A percentile compares a stretch with the other conserved stretches of the same genome.
Evolutionary conservation across 2,113 vertebrate genomes (phyloP).

Genomic region (Pseudolaguvia tuberculata): DNA sequence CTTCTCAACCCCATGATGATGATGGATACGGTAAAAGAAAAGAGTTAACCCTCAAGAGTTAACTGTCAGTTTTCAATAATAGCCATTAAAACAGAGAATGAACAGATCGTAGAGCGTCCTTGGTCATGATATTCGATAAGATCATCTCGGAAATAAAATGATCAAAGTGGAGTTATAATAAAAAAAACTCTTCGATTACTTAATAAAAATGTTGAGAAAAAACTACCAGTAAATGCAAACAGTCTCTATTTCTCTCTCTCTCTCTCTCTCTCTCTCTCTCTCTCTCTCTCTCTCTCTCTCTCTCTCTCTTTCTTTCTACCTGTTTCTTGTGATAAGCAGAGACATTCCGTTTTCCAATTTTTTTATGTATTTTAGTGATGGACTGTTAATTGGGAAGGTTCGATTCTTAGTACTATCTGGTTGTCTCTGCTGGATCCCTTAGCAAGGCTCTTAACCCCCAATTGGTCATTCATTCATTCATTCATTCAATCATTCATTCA

Average conservation of each 20-base stretch:
- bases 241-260: too few species aligned
- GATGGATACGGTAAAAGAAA: constrained; percentile 25
- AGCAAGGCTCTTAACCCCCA: too few species aligned
- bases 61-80: constrained; percentile 27
- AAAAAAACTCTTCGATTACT: background rate
- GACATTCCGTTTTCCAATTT: background rate
- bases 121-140: background rate
- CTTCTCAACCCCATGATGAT: constrained; percentile 37
- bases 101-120: background rate
- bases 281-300: background rate
- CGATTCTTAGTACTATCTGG: too few species aligned
- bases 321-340: background rate
- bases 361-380: too few species aligned
- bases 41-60: constrained; percentile 41
- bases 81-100: constrained; percentile 25
- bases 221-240: background rate
- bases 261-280: too few species aligned
- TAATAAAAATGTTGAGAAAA: background rate
- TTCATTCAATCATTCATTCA: too few species aligned
- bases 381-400: too few species aligned
- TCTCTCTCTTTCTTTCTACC: background rate
- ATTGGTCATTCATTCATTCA: too few species aligned
- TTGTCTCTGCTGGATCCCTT: too few species aligned
- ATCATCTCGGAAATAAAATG: background rate
- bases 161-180: background rate